These are phyloP conservation scores for Graptemys geographica DNA, from an alignment of 2,797 vertebrate species.

Conservation along the genomic window DNA sequence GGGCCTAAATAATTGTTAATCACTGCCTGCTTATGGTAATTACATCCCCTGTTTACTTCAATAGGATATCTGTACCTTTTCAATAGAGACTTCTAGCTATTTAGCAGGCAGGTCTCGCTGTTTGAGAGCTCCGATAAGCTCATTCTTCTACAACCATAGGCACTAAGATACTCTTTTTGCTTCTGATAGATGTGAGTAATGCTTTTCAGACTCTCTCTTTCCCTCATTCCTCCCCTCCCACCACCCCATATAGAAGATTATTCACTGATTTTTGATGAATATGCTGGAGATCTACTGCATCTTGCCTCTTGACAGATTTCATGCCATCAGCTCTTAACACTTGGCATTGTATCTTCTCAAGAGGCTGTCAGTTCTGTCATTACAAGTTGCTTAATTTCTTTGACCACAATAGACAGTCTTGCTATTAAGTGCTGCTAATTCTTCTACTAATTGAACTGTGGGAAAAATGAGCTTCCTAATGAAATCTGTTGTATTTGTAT, in stretches of 20 bases:
- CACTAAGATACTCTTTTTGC: background rate
- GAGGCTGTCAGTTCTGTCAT: accelerated
- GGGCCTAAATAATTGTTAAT: background rate
- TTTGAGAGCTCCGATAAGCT: background rate
- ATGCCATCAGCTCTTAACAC: background rate
- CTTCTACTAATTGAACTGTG: background rate
- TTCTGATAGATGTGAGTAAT: background rate
- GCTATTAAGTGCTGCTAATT: accelerated
- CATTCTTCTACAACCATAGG: background rate
- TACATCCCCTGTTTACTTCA: accelerated
- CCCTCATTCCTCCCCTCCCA: background rate
- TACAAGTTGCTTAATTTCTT: accelerated
- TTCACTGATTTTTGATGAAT: background rate
- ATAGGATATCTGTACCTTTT: background rate
- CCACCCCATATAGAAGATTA: accelerated
- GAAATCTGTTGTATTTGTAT: background rate
- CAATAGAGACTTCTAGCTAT: background rate
- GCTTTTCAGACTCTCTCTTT: background rate
- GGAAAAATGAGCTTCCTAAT: background rate
- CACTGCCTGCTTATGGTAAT: background rate
- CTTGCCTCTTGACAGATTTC: background rate
- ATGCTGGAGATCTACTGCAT: background rate
- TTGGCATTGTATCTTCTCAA: background rate
- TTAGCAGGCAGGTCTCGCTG: background rate
- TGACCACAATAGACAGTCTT: accelerated